Evolutionary conservation across 2,888 invertebrate genomes (phyloP).

Genomic region (Caenorhabditis panamensis): DNA sequence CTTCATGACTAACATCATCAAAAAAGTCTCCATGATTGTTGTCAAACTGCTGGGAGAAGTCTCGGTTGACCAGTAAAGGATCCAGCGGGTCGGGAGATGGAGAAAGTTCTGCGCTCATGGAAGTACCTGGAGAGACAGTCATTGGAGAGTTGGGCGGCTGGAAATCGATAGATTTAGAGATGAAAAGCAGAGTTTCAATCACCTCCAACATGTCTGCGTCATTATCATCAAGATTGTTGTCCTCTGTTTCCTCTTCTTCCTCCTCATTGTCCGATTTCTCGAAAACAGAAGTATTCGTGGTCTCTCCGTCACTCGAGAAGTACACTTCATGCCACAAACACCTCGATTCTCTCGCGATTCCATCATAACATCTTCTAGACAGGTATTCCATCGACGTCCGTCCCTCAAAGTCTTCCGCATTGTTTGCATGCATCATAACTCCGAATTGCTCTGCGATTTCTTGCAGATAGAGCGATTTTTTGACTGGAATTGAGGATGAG

Average conservation of each 20-base stretch:
- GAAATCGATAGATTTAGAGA: background rate
- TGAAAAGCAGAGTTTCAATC: background rate
- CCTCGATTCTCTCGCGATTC: background rate
- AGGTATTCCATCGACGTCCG: slow-evolving; percentile 6
- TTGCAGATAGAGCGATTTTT: background rate
- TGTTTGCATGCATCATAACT: slow-evolving; percentile 1
- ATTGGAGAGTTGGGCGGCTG: background rate
- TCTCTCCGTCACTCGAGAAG: background rate
- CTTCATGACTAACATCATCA: background rate
- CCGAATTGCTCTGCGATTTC: slow-evolving; percentile 25
- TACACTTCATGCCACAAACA: background rate
- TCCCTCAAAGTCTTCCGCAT: slow-evolving; percentile 18
- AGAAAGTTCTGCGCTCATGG: background rate
- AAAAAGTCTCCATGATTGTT: background rate
- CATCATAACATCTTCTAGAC: background rate
- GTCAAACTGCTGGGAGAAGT: background rate
- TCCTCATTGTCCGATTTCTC: background rate
- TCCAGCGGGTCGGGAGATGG: background rate
- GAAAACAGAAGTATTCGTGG: background rate
- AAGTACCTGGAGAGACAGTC: background rate
- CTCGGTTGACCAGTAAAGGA: background rate
- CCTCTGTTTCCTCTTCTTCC: background rate
- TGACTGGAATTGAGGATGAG: slow-evolving; percentile 8
- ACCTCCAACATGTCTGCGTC: background rate
- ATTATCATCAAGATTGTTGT: background rate